These are phyloP conservation scores for Busseola fusca DNA, from an alignment of 2,888 invertebrate species.

Conservation along the genomic window DNA sequence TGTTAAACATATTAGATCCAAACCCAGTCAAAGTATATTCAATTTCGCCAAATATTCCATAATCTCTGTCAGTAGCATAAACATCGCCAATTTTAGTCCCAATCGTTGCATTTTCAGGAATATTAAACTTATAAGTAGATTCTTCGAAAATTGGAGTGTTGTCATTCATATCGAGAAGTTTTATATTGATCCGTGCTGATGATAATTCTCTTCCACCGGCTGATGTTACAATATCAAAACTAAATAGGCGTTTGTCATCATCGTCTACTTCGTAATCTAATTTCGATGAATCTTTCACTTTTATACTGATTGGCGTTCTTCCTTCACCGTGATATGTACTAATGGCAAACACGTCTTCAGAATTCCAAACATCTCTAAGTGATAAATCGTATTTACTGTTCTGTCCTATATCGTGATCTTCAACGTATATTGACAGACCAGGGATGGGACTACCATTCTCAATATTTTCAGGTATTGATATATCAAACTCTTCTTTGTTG, in stretches of 20 bases:
- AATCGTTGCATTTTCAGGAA: slow-evolving; percentile 90
- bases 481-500: slow-evolving; percentile 90
- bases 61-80: slow-evolving; percentile 92
- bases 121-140: slow-evolving; percentile 90
- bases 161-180: slow-evolving; percentile 93
- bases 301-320: slow-evolving; percentile 92
- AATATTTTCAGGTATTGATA: slow-evolving; percentile 93
- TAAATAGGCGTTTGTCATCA: slow-evolving; percentile 88
- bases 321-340: slow-evolving; percentile 92
- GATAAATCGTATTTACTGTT: slow-evolving; percentile 92
- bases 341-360: slow-evolving; percentile 90
- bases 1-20: slow-evolving; percentile 93
- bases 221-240: slow-evolving; percentile 91
- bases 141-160: slow-evolving; percentile 92
- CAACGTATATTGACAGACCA: slow-evolving; percentile 92
- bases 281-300: slow-evolving; percentile 90
- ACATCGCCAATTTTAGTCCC: slow-evolving; percentile 91
- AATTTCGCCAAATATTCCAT: slow-evolving; percentile 92
- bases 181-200: slow-evolving; percentile 89
- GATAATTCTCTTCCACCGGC: slow-evolving; percentile 89
- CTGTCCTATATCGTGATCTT: slow-evolving; percentile 92
- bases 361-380: slow-evolving; percentile 89
- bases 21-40: slow-evolving; percentile 93
- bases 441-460: slow-evolving; percentile 91
- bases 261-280: slow-evolving; percentile 92